These are phyloP conservation scores for Watersipora subatra DNA, from an alignment of 1,140 invertebrate genomes.

Conservation along the genomic window DNA sequence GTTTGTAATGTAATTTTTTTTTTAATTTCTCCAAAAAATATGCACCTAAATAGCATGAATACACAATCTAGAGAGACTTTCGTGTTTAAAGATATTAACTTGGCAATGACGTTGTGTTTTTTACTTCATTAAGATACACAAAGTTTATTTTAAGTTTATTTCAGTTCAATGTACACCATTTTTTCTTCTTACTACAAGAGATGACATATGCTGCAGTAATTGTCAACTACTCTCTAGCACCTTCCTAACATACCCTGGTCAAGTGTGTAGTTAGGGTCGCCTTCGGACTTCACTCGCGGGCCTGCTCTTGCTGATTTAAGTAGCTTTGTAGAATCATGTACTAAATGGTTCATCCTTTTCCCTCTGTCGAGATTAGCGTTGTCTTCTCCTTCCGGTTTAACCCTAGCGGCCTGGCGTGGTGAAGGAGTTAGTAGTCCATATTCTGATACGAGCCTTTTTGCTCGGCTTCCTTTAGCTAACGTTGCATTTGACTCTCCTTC, in stretches of 20 bases:
- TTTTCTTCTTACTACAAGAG: no score
- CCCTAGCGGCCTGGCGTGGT: constrained; percentile 17
- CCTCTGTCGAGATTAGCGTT: constrained; percentile 12
- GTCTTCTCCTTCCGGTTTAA: constrained; percentile 23
- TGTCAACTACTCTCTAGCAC: no score
- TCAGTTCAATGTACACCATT: no score
- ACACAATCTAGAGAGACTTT: no score
- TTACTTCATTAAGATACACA: no score
- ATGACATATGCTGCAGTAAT: no score
- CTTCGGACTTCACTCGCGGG: constrained; percentile 29
- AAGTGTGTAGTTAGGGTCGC: constrained; percentile 5
- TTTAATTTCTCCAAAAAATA: no score
- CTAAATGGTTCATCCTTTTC: constrained; percentile 23
- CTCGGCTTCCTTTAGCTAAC: neutral
- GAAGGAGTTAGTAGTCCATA: neutral
- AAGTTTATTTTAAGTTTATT: no score
- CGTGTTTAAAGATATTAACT: no score
- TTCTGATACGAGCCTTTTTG: neutral
- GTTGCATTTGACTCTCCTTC: neutral
- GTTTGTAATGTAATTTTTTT: no score
- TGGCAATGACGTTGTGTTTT: no score
- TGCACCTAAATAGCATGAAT: no score
- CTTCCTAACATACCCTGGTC: constrained; percentile 15
- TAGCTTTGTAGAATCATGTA: constrained; percentile 28
- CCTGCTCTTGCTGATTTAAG: constrained; percentile 14